phyloP scores from a whole-genome alignment of 1,140 invertebrate species.

The Lethocerus indicus region DNA sequence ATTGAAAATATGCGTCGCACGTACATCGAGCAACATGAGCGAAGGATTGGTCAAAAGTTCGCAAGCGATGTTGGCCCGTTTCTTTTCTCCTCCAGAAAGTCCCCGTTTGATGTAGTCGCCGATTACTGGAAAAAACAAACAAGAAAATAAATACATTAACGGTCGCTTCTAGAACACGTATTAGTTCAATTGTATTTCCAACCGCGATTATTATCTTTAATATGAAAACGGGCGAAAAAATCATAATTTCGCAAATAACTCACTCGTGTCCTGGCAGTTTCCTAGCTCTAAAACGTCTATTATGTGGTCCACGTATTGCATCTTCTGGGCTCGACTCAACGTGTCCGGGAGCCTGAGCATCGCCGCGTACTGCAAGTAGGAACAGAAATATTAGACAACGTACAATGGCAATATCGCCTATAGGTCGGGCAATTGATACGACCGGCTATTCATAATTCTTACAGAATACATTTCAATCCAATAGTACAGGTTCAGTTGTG shows the following conservation, averaged over 20 bases:
- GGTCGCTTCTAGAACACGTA: too few relatives aligned
- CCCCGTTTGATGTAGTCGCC: constrained; percentile 62
- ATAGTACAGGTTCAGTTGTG: too few relatives aligned
- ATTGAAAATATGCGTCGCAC: constrained; percentile 22
- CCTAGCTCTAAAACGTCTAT: constrained; percentile 59
- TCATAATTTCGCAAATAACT: constrained; percentile 20
- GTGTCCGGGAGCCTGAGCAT: constrained; percentile 55
- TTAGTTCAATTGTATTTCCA: too few relatives aligned
- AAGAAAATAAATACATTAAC: neutral
- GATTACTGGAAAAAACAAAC: constrained; percentile 38
- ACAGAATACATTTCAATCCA: too few relatives aligned
- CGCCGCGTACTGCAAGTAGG: constrained; percentile 40
- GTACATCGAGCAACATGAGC: constrained; percentile 71
- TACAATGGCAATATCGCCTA: too few relatives aligned
- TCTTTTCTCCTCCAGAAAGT: constrained; percentile 74
- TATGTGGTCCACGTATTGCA: constrained; percentile 63
- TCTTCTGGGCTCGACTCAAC: constrained; percentile 53
- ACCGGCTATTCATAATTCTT: too few relatives aligned
- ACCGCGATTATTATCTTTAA: neutral
- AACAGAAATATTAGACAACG: constrained; percentile 1
- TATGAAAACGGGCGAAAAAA: neutral
- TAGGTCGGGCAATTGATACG: too few relatives aligned
- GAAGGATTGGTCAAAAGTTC: constrained; percentile 72
- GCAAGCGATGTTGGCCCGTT: constrained; percentile 70
- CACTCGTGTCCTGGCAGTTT: constrained; percentile 61